These are phyloP conservation scores for Hirtodrosophila duncani DNA, from an alignment of 2,888 invertebrate genomes.

Conservation along the genomic window DNA sequence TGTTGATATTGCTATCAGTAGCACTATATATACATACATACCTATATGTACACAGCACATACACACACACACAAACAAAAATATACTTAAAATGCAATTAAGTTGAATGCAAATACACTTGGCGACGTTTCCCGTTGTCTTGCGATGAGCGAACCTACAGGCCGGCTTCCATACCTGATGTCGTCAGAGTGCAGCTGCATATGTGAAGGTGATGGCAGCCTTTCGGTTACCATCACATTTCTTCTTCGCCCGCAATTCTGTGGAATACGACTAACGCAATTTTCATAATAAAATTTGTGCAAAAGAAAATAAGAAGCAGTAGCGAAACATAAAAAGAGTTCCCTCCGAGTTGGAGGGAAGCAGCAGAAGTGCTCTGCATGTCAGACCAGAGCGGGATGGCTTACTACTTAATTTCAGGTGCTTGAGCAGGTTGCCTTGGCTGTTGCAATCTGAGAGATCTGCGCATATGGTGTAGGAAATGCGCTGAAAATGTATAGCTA, in stretches of 20 bases:
- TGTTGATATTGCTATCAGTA: not conserved
- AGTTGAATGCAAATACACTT: slow-evolving; percentile 68
- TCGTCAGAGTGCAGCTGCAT: slow-evolving; percentile 16
- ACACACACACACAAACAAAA: slow-evolving; percentile 47
- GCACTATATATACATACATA: slow-evolving; percentile 5
- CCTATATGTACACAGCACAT: slow-evolving; percentile 1
- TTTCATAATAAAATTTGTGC: slow-evolving; percentile 31
- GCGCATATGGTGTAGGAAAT: slow-evolving; percentile 29
- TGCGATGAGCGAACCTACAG: slow-evolving; percentile 35
- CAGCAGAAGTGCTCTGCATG: too few species aligned
- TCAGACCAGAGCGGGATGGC: too few species aligned
- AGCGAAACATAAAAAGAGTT: not conserved
- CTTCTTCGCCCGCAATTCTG: not conserved
- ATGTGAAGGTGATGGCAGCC: not conserved
- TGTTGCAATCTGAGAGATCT: too few species aligned
- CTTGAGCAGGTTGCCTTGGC: too few species aligned
- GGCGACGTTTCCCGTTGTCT: slow-evolving; percentile 17
- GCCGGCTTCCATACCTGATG: slow-evolving; percentile 48
- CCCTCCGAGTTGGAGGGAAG: too few species aligned
- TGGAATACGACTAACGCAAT: slow-evolving; percentile 20
- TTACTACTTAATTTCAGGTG: too few species aligned
- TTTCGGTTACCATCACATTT: too few species aligned
- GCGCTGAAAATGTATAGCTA: slow-evolving; percentile 22
- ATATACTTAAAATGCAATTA: slow-evolving; percentile 74
- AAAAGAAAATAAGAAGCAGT: slow-evolving; percentile 18